These are phyloP conservation scores for Anas acuta DNA, from an alignment of 2,797 vertebrate species.

Conservation along the genomic window DNA sequence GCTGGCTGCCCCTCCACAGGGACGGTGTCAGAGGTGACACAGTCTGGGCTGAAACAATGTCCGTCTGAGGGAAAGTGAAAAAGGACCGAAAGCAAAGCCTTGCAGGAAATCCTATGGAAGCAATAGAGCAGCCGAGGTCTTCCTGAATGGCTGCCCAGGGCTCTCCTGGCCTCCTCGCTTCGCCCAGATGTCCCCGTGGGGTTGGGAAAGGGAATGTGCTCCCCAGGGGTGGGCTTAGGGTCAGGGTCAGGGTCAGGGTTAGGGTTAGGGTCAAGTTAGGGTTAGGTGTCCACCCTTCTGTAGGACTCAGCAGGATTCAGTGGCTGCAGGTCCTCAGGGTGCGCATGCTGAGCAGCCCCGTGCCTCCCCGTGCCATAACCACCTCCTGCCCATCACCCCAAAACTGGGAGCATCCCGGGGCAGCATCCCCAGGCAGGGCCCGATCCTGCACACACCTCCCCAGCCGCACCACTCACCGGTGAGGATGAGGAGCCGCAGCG, in stretches of 20 bases:
- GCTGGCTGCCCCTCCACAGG: background rate
- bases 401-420: background rate
- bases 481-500: constrained; percentile 38
- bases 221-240: background rate
- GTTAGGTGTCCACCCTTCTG: accelerated
- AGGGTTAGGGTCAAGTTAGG: background rate
- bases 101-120: constrained; percentile 78
- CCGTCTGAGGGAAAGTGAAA: background rate
- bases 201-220: background rate
- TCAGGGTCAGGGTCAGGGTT: background rate
- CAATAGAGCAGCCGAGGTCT: constrained; percentile 66
- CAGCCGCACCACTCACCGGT: constrained; percentile 61
- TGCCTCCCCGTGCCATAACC: background rate
- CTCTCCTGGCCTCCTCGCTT: background rate
- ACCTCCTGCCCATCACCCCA: background rate
- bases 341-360: background rate
- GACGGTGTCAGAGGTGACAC: background rate
- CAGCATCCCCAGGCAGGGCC: accelerated
- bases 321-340: accelerated
- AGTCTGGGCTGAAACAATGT: background rate
- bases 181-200: background rate
- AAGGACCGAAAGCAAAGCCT: constrained; percentile 46
- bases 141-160: constrained; percentile 74
- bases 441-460: background rate
- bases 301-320: accelerated